Evolutionary conservation across 1,140 invertebrate species (phyloP), one percentile per base, ranked within the genome.

Genomic region (Pseudomyrmex pallidus): DNA sequence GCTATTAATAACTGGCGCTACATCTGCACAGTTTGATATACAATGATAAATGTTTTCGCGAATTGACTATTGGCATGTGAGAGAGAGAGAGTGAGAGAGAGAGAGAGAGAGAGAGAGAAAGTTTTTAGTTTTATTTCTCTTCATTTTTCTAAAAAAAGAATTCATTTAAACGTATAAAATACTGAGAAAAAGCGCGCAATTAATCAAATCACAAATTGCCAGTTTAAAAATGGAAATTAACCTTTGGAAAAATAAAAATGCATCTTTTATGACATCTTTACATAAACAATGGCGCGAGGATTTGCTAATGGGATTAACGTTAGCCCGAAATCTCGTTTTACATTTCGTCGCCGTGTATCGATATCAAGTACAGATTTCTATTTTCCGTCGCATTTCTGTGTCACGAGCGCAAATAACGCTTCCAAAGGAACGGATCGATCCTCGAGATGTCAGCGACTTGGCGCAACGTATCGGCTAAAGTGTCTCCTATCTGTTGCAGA

Each of bases 401-500:
- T 67, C 57, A 56, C 35, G 50, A 63, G 25, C 59, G 61, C 68
- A 76, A 74, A 63, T 82, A 82, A 83, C 73, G 62, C 48, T 56
- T 76, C 44, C 66, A 59, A 72, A 72, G 66, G 54, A 35, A 25
- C 44, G 77, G 56, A 88, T 88, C 87, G 87, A 88, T 88, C 73
- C 76, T 8, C 22, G 73, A 48, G 74, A 88, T 61, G 87, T 88
- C 87, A 88, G 78, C 86, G 87, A 85, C 86, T 88, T 70, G 86
- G 83, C 72, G 73, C 83, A 88, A 87, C 77, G 77, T 88, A 88
- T 88, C 86, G 83, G 77, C 77, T 88, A 88, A 88, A 88, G 86
- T 85, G 86, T 88, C 87, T 85, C 84, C 87, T 88, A 88, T 88
- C 87, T 85, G 87, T 88, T 88, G 83, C 87, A 82, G 86, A 87